Evolutionary conservation across 2,888 invertebrate species (phyloP), one percentile per base, ranked within the genome.

Genomic region (Micropterix aruncella): DNA sequence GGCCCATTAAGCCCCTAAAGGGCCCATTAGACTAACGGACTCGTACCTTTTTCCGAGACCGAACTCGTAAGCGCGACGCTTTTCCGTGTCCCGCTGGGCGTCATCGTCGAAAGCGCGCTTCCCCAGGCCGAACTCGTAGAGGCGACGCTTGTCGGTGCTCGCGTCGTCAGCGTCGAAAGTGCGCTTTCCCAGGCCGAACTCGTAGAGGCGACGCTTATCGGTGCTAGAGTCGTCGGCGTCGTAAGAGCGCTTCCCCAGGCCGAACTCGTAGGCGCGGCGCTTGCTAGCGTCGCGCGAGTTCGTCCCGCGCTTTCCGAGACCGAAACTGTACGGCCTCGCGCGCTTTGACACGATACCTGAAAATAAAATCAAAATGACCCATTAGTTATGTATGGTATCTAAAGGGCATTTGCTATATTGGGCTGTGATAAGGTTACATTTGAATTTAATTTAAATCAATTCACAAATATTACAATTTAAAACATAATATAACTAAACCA

Each of bases 301-400:
- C 9, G 56, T 57, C 48, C 70, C 66, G 9, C 83, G 71, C 52
- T 82, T 77, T 1, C 83, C 83, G n/a, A 83, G 64, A 0, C 83
- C 83, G 54, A 83, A 82, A 18, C 78, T 75, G 62, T 80, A 83
- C 1, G 77, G 76, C 17, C 77, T 74, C 18, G 74, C 71, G 45
- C 80, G 72, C 60, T 82, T 78, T 37, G 57, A 54, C 51, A 66
- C 64, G 46, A 62, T 64, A 19, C 54, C 70, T 71, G 60, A 19
- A 47, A 52, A 47, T 40, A 45, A 47, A 16, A n/a, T n/a, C n/a
- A n/a, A n/a, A n/a, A n/a, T n/a, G n/a, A n/a, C n/a, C n/a, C n/a
- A n/a, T n/a, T n/a, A n/a, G n/a, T n/a, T n/a, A n/a, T n/a, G n/a
- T n/a, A n/a, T n/a, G n/a, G n/a, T n/a, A n/a, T n/a, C n/a, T n/a